These are phyloP conservation scores for Neoitamus cyanurus DNA, from an alignment of 2,888 invertebrate species.

Conservation along the genomic window DNA sequence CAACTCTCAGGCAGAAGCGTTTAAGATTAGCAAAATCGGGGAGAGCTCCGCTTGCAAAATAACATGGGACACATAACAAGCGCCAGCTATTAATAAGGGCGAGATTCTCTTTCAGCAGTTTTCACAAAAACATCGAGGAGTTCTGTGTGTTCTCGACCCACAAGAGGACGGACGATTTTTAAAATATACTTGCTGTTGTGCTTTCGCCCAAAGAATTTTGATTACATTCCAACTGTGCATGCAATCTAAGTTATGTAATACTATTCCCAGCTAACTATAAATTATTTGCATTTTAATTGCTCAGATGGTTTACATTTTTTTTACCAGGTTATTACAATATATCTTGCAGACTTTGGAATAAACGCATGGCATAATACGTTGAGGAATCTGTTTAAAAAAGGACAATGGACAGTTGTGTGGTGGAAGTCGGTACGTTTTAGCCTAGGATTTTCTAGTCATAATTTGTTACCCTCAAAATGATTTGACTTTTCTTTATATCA, in stretches of 20 bases:
- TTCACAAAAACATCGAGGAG: background rate
- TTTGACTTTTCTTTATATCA: no score
- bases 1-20: background rate
- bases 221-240: background rate
- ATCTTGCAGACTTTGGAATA: no score
- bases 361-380: no score
- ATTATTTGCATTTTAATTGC: no score
- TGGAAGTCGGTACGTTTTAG: no score
- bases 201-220: background rate
- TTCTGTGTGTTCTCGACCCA: background rate
- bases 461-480: no score
- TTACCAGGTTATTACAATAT: no score
- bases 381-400: no score
- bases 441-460: no score
- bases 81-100: background rate
- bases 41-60: background rate
- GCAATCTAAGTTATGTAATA: background rate
- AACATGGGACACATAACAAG: background rate
- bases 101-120: background rate
- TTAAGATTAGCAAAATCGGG: background rate
- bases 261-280: background rate
- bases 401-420: no score
- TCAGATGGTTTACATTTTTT: no score
- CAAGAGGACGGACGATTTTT: background rate
- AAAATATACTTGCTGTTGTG: background rate